Conservation (phyloP, 2,888 invertebrate species). For the Trichopoda pennipes region DNA sequence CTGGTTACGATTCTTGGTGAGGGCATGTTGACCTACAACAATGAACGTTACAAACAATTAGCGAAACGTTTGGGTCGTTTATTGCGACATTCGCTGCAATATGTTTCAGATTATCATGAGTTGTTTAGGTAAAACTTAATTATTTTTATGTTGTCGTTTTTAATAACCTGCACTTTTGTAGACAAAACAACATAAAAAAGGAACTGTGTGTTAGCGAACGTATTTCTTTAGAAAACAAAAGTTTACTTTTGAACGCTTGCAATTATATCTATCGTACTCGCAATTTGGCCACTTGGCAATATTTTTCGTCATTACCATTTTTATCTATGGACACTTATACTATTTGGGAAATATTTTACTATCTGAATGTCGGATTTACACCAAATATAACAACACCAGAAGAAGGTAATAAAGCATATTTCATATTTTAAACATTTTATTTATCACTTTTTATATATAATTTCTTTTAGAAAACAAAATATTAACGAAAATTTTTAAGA, state of each 20-base stretch:
- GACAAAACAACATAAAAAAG: constrained; percentile 78
- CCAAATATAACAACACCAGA: constrained; percentile 73
- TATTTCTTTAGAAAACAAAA: constrained; percentile 87
- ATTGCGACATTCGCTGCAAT: constrained; percentile 87
- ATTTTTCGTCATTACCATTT: constrained; percentile 88
- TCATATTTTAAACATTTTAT: no score
- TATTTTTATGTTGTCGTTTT: not conserved
- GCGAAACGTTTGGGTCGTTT: constrained; percentile 86
- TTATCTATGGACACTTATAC: constrained; percentile 83
- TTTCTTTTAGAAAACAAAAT: not conserved
- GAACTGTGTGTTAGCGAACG: constrained; percentile 82
- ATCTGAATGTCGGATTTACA: constrained; percentile 83
- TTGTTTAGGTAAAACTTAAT: constrained; percentile 75
- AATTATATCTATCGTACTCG: constrained; percentile 87
- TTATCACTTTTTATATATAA: not conserved
- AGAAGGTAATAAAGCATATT: constrained; percentile 50
- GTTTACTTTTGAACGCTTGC: constrained; percentile 86
- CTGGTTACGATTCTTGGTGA: constrained; percentile 84
- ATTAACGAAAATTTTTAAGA: no score
- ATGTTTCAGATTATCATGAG: constrained; percentile 85
- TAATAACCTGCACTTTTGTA: constrained; percentile 51
- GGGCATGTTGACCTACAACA: constrained; percentile 86
- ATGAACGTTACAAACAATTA: constrained; percentile 84
- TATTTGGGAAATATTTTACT: constrained; percentile 86
- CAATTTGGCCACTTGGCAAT: constrained; percentile 90